These are phyloP conservation scores for Pseudorhiza aurosa DNA, from an alignment of 30 jellyfish, hydroid and myxozoan genomes.

Conservation along the genomic window DNA sequence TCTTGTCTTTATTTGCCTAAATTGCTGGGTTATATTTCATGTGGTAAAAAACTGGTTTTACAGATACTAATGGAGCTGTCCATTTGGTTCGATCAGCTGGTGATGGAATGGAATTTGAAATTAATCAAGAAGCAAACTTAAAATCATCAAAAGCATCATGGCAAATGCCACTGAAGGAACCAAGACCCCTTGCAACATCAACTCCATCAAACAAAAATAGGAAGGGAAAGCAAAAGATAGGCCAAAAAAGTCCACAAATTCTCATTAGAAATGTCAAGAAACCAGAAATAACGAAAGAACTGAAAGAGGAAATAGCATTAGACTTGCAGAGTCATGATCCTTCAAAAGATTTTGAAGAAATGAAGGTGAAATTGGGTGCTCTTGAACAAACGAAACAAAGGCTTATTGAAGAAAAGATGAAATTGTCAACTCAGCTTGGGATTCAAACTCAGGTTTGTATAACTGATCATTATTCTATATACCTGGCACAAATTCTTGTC, in stretches of 20 bases:
- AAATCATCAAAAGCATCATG: background rate
- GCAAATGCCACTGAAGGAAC: background rate
- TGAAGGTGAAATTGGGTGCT: slow-evolving; percentile 29
- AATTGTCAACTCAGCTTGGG: slow-evolving; percentile 77
- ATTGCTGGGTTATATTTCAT: background rate
- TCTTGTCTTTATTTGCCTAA: no score
- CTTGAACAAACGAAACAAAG: slow-evolving; percentile 51
- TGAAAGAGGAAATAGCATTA: background rate
- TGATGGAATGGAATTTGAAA: slow-evolving; percentile 67
- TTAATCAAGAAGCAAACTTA: background rate
- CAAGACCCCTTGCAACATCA: slow-evolving; percentile 53
- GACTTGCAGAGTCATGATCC: background rate
- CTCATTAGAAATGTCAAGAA: slow-evolving; percentile 3
- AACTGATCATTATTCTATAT: no score
- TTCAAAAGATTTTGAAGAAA: slow-evolving; percentile 22
- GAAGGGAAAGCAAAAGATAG: background rate
- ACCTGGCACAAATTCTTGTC: no score
- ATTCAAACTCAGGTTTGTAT: slow-evolving; percentile 77
- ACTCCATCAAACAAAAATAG: slow-evolving; percentile 36
- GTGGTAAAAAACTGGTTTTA: background rate
- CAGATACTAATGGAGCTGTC: background rate
- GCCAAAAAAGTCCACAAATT: background rate
- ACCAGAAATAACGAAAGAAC: background rate
- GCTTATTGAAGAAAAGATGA: slow-evolving; percentile 71
- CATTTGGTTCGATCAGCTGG: slow-evolving; percentile 62